Evolutionary conservation across 2,113 vertebrate species (phyloP), one percentile per base, ranked within the genome.

Genomic region (Daboia siamensis): DNA sequence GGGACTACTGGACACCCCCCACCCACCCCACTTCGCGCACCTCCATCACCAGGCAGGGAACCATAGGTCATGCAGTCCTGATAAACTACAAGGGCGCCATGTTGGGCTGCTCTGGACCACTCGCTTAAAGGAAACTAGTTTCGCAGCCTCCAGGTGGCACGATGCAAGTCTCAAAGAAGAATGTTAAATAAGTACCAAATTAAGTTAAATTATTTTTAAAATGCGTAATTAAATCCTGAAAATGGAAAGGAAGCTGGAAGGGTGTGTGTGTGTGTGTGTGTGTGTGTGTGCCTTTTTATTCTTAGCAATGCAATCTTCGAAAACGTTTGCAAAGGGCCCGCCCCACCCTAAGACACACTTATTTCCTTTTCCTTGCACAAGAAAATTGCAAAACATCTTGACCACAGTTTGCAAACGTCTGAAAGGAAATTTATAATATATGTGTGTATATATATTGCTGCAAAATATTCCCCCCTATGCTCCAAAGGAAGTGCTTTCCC

Each of bases 361-460:
- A 26, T 64, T 69, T 48, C 44, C 59, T 57, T 3, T 48, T 12
- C 17, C 6, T 87, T 55, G 51, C 26, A 87, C 17, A 87, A 29
- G 5, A 29, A 20, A 51, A n/a, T 89, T 24, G 48, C 92, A 21
- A 64, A 29, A 3, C 3, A 1, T 11, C 55, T 44, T 5, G 24
- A 57, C 46, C 20, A 29, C 54, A 26, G 90, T 15, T 86, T 85
- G 54, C 44, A n/a, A 24, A 26, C 44, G 12, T 1, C 11, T 26
- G 3, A 26, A 57, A 46, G 46, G 33, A 33, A 4, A 20, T 64
- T 4, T 3, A 29, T 52, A 54, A 55, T 55, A 55, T 15, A 5
- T 2, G 33, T 7, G 39, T 39, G 6, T 26, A 1, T 6, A 15
- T 21, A 2, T 2, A 0, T 57, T 1, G 64, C 29, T 29, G 20